Conservation (phyloP, 2,888 invertebrate species). For the Plebejus melissa region DNA sequence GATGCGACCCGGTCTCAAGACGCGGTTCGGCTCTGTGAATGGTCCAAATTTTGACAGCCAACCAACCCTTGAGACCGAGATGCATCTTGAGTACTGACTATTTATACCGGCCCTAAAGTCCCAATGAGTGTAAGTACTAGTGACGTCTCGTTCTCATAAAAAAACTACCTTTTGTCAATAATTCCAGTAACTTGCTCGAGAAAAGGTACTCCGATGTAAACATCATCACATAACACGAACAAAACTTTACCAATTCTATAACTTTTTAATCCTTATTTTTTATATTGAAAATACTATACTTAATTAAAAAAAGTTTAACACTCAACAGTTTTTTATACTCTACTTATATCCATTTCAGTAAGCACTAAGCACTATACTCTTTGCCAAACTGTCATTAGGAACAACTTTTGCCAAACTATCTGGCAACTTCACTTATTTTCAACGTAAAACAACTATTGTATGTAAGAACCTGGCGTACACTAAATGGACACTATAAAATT, state of each 20-base stretch:
- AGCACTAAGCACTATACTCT: neutral
- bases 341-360: neutral
- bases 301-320: neutral
- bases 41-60: no score
- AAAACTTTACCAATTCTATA: conserved; percentile 8
- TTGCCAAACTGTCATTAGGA: neutral
- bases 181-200: conserved; percentile 67
- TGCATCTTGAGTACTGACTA: no score
- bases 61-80: no score
- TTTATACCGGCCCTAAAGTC: no score
- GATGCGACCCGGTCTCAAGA: no score
- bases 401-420: no score
- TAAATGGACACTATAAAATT: no score
- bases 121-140: no score
- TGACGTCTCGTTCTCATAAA: no score
- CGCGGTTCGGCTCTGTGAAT: no score
- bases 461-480: neutral
- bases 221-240: conserved; percentile 43
- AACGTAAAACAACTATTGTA: neutral
- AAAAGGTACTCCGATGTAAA: conserved; percentile 67
- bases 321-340: neutral
- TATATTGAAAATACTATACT: no score
- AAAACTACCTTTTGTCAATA: conserved; percentile 64
- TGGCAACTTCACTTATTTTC: neutral
- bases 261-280: neutral